These are phyloP conservation scores for Ormyrus labotus DNA, from an alignment of 2,888 invertebrate species.

Conservation along the genomic window DNA sequence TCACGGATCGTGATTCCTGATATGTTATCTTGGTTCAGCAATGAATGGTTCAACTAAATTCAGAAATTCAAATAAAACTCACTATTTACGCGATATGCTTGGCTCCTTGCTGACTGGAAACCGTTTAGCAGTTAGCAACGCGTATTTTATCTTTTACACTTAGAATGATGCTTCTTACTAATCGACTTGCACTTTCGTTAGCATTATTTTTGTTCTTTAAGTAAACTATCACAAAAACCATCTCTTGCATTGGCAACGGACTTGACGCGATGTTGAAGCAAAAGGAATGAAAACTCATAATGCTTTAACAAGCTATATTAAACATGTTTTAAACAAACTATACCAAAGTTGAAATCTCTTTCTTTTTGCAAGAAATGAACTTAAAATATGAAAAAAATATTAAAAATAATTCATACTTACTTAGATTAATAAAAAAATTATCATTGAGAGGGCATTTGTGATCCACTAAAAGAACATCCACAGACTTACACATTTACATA, in stretches of 20 bases:
- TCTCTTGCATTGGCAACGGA: no score
- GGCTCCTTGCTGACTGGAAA: conserved; percentile 68
- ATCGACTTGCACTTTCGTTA: conserved; percentile 32
- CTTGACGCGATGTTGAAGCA: no score
- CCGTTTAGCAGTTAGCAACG: conserved; percentile 45
- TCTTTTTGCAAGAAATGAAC: background rate
- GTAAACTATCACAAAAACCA: no score
- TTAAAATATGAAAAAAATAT: background rate
- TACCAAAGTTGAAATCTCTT: background rate
- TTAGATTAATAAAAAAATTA: background rate
- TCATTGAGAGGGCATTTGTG: conserved; percentile 40
- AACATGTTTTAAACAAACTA: no score
- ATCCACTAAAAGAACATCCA: conserved; percentile 27
- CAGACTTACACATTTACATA: conserved; percentile 31
- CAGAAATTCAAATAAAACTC: conserved; percentile 57
- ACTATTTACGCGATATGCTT: conserved; percentile 60
- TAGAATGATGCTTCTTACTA: conserved; percentile 48
- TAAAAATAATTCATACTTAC: conserved; percentile 34
- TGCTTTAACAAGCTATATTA: no score
- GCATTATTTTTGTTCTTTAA: conserved; percentile 8
- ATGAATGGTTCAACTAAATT: conserved; percentile 58
- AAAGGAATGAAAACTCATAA: no score
- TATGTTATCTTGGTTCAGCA: conserved; percentile 75
- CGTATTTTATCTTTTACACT: conserved; percentile 42
- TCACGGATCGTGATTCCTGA: conserved; percentile 64